A percentile compares a stretch with the other conserved stretches of the same genome.
These are phyloP conservation scores for Aix galericulata DNA, from an alignment of 2,113 vertebrate species.

Conservation along the genomic window DNA sequence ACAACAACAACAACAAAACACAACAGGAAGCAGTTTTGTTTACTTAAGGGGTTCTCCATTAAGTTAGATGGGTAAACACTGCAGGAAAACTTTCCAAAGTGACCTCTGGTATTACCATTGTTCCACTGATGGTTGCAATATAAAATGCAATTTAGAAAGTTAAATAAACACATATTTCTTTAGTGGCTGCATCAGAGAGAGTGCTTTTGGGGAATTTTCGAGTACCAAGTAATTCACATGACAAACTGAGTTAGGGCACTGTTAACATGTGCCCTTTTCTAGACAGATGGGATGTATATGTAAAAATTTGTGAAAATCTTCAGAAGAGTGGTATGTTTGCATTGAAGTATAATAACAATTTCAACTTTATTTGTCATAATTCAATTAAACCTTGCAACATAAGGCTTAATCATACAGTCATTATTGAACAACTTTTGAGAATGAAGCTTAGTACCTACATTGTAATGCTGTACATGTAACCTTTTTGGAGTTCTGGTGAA, in stretches of 20 bases:
- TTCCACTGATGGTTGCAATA: background rate
- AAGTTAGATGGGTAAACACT: background rate
- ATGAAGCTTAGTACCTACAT: background rate
- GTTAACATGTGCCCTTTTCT: background rate
- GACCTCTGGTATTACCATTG: background rate
- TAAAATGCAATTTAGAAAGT: conserved; percentile 8
- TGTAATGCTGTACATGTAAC: background rate
- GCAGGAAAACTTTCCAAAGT: background rate
- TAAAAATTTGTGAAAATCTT: background rate
- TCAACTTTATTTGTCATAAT: background rate
- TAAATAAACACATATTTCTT: background rate
- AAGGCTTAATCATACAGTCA: background rate
- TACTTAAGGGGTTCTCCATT: background rate
- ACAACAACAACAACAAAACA: too few species aligned
- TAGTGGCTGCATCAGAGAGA: background rate
- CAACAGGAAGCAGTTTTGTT: background rate
- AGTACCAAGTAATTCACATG: background rate
- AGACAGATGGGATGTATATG: background rate
- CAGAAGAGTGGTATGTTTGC: background rate
- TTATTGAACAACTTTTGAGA: background rate
- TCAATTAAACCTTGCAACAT: background rate
- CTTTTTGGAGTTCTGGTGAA: background rate
- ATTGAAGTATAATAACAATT: background rate
- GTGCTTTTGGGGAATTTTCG: background rate
- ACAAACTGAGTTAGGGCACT: background rate